Evolutionary conservation across 2,888 invertebrate genomes (phyloP).

Genomic region (Nomada flava): DNA sequence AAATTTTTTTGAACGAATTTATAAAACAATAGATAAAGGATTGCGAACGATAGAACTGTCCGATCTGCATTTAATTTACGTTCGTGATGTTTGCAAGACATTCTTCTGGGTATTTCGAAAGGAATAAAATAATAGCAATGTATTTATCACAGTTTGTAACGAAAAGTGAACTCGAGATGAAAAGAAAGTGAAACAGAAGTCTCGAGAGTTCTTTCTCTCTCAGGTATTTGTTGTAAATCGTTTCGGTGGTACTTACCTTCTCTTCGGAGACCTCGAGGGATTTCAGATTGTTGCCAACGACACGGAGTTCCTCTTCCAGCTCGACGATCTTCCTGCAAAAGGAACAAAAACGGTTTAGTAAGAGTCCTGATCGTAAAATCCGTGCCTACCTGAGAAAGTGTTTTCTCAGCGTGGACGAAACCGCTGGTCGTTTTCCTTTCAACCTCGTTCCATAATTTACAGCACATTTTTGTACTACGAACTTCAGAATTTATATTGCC

Average conservation of each 20-base stretch:
- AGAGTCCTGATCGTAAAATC: not conserved
- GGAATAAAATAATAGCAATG: not conserved
- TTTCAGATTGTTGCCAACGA: slow-evolving; percentile 99
- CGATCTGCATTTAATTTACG: not conserved
- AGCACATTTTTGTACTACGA: too few relatives aligned
- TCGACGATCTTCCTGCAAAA: slow-evolving; percentile 98
- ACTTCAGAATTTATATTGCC: too few relatives aligned
- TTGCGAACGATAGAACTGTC: too few relatives aligned
- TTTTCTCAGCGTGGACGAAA: slow-evolving; percentile 2
- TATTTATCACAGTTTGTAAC: slow-evolving; percentile 3
- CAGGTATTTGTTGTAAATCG: slow-evolving; percentile 30
- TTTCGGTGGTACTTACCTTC: slow-evolving; percentile 90
- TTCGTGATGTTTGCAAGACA: not conserved
- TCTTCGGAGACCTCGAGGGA: slow-evolving; percentile 99
- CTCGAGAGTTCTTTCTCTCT: not conserved
- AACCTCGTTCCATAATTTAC: not conserved
- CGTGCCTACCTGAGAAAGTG: slow-evolving; percentile 47
- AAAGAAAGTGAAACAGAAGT: slow-evolving; percentile 47
- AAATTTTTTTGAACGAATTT: too few relatives aligned
- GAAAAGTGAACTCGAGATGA: slow-evolving; percentile 33
- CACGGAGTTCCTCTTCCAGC: slow-evolving; percentile 99
- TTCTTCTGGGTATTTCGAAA: not conserved
- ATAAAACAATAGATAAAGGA: too few relatives aligned
- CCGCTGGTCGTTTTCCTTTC: slow-evolving; percentile 4
- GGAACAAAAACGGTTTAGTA: slow-evolving; percentile 39